These are phyloP conservation scores for Holocentrus rufus DNA, from an alignment of 2,797 vertebrate species.

Conservation along the genomic window DNA sequence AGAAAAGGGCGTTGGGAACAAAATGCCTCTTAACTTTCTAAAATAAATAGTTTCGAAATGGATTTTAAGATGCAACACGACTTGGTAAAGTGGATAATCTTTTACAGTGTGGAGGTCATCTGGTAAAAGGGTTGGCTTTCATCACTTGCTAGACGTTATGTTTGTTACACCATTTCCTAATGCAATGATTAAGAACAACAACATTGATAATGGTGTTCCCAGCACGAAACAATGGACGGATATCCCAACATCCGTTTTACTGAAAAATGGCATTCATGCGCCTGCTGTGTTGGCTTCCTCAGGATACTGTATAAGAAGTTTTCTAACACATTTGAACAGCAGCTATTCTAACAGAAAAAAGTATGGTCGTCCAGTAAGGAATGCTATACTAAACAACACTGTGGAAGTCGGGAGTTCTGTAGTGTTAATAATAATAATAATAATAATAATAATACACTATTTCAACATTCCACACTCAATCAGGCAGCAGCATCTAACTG, in stretches of 20 bases:
- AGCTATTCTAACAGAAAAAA: slow-evolving; percentile 29
- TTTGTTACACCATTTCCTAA: slow-evolving; percentile 79
- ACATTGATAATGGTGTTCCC: slow-evolving; percentile 80
- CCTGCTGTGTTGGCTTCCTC: slow-evolving; percentile 76
- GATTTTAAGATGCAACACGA: no score
- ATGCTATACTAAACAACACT: no score
- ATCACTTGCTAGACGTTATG: slow-evolving; percentile 67
- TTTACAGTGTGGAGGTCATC: slow-evolving; percentile 55
- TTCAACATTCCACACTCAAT: no score
- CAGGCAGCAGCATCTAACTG: no score
- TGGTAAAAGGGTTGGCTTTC: slow-evolving; percentile 72
- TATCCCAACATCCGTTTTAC: slow-evolving; percentile 79
- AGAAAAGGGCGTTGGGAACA: no score
- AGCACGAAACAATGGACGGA: slow-evolving; percentile 82
- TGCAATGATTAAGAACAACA: slow-evolving; percentile 79
- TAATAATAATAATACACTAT: no score
- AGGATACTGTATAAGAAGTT: slow-evolving; percentile 69
- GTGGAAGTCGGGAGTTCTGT: no score
- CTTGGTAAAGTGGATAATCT: background rate
- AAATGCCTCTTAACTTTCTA: no score
- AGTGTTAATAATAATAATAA: no score
- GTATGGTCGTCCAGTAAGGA: background rate
- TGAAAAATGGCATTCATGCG: slow-evolving; percentile 77
- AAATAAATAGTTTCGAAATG: no score
- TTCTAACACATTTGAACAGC: slow-evolving; percentile 73